Percentiles rank a stretch among this genome's conserved stretches.
Evolutionary conservation across 2,797 vertebrate species (phyloP).

Genomic region (Podarcis lilfordi): DNA sequence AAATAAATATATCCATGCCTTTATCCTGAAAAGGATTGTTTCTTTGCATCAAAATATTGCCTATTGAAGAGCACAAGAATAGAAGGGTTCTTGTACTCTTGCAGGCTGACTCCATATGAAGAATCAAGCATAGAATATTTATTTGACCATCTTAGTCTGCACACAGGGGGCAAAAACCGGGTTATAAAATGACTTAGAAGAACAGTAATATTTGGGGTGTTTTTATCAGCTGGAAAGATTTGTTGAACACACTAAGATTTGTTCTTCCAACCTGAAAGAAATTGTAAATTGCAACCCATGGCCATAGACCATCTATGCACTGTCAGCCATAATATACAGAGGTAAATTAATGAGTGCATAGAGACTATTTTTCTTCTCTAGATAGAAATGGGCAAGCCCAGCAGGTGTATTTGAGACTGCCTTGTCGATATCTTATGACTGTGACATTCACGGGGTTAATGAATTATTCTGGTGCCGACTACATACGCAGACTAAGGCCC

Average conservation of each 20-base stretch:
- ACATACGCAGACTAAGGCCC: neutral
- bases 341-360: neutral
- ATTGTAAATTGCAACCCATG: neutral
- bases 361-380: neutral
- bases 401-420: neutral
- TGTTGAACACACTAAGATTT: neutral
- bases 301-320: neutral
- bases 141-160: neutral
- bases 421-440: neutral
- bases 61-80: neutral
- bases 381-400: neutral
- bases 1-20: neutral
- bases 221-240: neutral
- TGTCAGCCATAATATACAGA: neutral
- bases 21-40: neutral
- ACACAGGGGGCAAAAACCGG: neutral
- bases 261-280: neutral
- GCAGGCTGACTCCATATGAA: neutral
- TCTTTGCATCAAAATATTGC: neutral
- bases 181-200: neutral
- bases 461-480: neutral
- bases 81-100: neutral
- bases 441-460: neutral
- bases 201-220: neutral
- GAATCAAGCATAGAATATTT: neutral